Conservation (phyloP, 2,797 vertebrate species). For the Scomberomorus guttatus region DNA sequence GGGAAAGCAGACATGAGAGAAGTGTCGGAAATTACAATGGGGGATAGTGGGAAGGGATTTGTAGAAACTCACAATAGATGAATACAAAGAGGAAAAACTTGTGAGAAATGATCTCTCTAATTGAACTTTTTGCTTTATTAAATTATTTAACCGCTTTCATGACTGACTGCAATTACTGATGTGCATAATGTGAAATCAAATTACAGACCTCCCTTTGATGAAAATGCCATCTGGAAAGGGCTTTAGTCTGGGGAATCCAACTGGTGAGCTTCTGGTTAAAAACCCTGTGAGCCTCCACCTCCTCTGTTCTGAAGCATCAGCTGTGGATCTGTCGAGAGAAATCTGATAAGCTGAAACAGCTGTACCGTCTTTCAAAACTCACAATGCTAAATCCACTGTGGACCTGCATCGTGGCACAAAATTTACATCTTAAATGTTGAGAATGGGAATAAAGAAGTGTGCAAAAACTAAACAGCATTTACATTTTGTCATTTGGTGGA, state of each 20-base stretch:
- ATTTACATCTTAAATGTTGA: background rate
- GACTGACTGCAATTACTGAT: slow-evolving; percentile 30
- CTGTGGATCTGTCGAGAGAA: slow-evolving; percentile 12
- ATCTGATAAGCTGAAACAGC: slow-evolving; percentile 24
- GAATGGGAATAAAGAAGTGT: background rate
- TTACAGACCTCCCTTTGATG: slow-evolving; percentile 25
- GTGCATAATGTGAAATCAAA: slow-evolving; percentile 47
- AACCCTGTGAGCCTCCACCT: slow-evolving; percentile 30
- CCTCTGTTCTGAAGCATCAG: slow-evolving; percentile 23
- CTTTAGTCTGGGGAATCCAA: slow-evolving; percentile 5
- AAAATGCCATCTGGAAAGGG: slow-evolving; percentile 38
- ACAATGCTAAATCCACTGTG: background rate
- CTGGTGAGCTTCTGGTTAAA: slow-evolving; percentile 14
- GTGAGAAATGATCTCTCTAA: slow-evolving; percentile 9
- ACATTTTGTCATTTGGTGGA: too few species aligned
- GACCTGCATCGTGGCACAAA: background rate
- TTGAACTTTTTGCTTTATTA: slow-evolving; percentile 37
- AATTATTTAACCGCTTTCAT: slow-evolving; percentile 34
- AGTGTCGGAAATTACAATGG: background rate
- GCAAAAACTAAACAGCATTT: background rate
- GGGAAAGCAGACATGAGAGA: background rate
- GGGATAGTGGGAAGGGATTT: background rate
- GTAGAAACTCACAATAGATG: background rate
- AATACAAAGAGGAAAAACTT: slow-evolving; percentile 22
- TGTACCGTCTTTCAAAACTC: slow-evolving; percentile 1